These are phyloP conservation scores for Patiria miniata DNA, from an alignment of 35 echinoderm and acorn worm genomes.

Conservation along the genomic window DNA sequence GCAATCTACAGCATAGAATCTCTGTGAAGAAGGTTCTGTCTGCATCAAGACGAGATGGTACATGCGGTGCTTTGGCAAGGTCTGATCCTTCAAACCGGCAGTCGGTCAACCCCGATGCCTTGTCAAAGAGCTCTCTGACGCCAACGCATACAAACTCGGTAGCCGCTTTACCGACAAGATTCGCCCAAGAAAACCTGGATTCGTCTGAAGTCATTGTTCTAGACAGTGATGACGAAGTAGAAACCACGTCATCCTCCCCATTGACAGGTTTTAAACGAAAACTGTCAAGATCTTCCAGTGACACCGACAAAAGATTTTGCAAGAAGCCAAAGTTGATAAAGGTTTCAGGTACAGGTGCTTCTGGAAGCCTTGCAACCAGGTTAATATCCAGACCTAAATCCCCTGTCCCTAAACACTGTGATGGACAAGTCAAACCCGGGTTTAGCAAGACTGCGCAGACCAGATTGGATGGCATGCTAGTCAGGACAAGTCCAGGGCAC, in stretches of 20 bases:
- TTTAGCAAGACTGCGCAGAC: background rate
- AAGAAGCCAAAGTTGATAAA: background rate
- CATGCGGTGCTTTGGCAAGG: background rate
- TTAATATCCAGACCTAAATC: background rate
- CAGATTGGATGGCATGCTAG: background rate
- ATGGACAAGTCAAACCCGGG: background rate
- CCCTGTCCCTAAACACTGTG: too few species aligned
- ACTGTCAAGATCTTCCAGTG: background rate
- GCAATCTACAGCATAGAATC: too few species aligned
- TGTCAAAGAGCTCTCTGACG: background rate
- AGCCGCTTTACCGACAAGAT: too few species aligned
- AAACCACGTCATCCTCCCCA: background rate
- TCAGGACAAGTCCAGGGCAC: too few species aligned
- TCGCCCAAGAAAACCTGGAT: background rate
- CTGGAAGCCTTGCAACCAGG: background rate
- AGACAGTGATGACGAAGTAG: background rate
- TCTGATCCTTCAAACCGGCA: background rate
- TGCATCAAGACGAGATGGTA: too few species aligned
- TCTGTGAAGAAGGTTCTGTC: too few species aligned
- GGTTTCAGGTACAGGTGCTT: background rate
- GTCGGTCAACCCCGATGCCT: background rate
- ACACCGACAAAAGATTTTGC: background rate
- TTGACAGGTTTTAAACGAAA: background rate
- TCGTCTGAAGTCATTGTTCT: background rate
- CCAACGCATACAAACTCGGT: background rate